Percentiles rank a stretch among this genome's conserved stretches.
Evolutionary conservation across 1,140 invertebrate species (phyloP).

Genomic region (Drosophila lacteicornis): DNA sequence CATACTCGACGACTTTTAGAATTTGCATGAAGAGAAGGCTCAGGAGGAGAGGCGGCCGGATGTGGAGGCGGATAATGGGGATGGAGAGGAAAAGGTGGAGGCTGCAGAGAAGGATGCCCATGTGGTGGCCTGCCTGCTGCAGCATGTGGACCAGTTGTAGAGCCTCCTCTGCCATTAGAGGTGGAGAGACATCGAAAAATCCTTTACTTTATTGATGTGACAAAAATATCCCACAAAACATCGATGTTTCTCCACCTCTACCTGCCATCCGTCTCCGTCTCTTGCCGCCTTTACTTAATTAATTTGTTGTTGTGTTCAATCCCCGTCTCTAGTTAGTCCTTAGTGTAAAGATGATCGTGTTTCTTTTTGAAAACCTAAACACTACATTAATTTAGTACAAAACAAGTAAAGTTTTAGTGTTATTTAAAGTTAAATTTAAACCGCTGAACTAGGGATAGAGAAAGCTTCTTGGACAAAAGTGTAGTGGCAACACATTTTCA

Average conservation of each 20-base stretch:
- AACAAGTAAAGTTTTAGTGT: neutral
- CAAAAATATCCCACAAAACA: no score
- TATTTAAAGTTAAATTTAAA: neutral
- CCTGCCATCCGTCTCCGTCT: neutral
- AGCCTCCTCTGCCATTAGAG: neutral
- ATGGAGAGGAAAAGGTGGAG: conserved; percentile 18
- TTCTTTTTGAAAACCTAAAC: neutral
- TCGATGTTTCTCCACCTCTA: no score
- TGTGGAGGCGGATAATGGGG: conserved; percentile 8
- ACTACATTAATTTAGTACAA: neutral
- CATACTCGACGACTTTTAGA: conserved; percentile 79
- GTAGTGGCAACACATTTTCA: neutral
- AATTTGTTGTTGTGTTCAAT: conserved; percentile 25
- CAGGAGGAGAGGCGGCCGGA: conserved; percentile 31
- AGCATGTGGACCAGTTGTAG: conserved; percentile 71
- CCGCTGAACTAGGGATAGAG: neutral
- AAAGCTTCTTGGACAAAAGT: neutral
- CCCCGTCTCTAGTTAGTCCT: neutral
- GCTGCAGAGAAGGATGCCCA: conserved; percentile 31
- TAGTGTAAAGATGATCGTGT: conserved; percentile 1
- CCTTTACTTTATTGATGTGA: no score
- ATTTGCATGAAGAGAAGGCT: conserved; percentile 83
- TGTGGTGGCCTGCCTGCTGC: conserved; percentile 62
- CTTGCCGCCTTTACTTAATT: neutral
- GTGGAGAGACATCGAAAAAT: no score